Base-by-base conservation (phyloP, 2,888 invertebrate species). In the Heliconius erato region DNA sequence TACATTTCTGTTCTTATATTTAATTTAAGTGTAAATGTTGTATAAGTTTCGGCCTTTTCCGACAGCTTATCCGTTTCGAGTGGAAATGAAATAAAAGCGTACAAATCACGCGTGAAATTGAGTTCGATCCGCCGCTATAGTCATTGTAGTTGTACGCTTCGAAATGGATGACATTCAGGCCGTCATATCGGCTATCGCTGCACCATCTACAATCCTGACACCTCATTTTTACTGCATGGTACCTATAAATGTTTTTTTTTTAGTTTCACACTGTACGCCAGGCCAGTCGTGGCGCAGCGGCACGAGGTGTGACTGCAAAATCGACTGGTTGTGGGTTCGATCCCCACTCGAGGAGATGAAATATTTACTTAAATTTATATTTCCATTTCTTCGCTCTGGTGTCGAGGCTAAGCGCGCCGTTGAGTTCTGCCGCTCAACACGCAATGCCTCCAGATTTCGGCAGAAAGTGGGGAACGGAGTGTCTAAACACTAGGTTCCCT, bases 21-120 rank as follows among this genome's bases (percentile, higher is more conserved):
- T 79, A 26, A 77, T 83, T 82, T 80, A 79, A 76, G 74, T 67
- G 44, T 79, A 74, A 80, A 79, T 83, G 81, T 79, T 78, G 49
- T 67, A 26, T 80, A 80, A 74, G 78, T 68, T 74, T 72, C 79
- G 71, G 80, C 59, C 72, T 83, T 84, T 82, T 72, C 78, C 77
- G 84, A 83, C 80, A 81, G 81, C 69, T 69, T 79, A 71, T 76
- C 79, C 71, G 78, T 80, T 81, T 71, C 49, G 82, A 91, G 90
- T 93, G 91, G 91, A 91, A 94, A 94, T 92, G 92, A 93, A 94
- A 94, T 94, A 93, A 94, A 93, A 94, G 91, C 91, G 90, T 90
- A 92, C 92, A 94, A 94, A 95, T 94, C 94, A 94, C 94, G 94
- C 95, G 95, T 95, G 94, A 95, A 95, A 95, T 95, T 94, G 95